Evolutionary conservation across 2,113 vertebrate species (phyloP).

Genomic region (Zosterops lateralis): DNA sequence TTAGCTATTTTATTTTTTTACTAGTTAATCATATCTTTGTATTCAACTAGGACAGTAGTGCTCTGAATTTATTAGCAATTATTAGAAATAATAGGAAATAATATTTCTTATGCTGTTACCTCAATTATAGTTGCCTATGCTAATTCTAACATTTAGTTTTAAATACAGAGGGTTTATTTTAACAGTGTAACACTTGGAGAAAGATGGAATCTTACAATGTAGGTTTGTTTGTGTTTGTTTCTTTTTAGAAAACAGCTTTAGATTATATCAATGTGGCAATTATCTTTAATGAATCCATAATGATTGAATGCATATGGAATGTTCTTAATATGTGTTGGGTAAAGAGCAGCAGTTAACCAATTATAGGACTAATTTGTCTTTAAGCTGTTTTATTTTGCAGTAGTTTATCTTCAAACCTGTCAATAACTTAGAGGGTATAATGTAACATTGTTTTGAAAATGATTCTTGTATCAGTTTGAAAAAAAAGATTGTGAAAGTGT

Average conservation of each 20-base stretch:
- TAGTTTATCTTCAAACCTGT: not conserved
- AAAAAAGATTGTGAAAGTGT: not conserved
- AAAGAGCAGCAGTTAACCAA: not conserved
- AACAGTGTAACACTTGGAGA: slow-evolving; percentile 17
- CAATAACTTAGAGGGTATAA: not conserved
- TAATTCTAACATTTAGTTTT: slow-evolving; percentile 43
- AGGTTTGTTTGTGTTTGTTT: not conserved
- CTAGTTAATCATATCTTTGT: slow-evolving; percentile 24
- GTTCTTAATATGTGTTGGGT: not conserved
- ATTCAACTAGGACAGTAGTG: slow-evolving; percentile 26
- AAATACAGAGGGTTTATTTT: slow-evolving; percentile 50
- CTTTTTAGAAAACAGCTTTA: not conserved
- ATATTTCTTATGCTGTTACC: not conserved
- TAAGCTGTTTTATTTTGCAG: not conserved
- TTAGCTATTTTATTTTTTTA: slow-evolving; percentile 33
- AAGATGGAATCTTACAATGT: slow-evolving; percentile 10
- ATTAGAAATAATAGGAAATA: not conserved
- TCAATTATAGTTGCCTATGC: not conserved
- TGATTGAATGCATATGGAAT: not conserved
- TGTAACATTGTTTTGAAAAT: not conserved
- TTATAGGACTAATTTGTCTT: not conserved
- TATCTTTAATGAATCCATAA: not conserved
- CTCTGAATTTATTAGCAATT: slow-evolving; percentile 46
- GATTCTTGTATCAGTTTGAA: not conserved
- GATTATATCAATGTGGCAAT: not conserved